phyloP scores from a whole-genome alignment of 2,888 invertebrate genomes.

The Spodoptera littoralis region DNA sequence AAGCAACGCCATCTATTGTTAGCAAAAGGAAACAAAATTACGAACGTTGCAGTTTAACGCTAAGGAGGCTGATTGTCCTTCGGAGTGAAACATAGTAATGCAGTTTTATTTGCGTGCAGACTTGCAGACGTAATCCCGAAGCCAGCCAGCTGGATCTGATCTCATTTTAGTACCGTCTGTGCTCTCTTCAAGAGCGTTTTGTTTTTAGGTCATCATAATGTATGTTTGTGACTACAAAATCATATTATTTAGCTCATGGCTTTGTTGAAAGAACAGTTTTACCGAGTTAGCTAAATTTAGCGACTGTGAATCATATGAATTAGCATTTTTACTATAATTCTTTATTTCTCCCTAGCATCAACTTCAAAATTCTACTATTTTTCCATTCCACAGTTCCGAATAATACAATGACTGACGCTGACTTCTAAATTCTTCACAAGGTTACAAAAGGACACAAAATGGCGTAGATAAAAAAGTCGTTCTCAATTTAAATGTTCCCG shows the following conservation, averaged over 20 bases:
- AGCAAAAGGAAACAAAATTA: constrained; percentile 27
- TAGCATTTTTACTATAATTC: too few relatives aligned
- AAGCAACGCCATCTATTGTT: constrained; percentile 33
- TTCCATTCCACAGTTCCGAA: too few relatives aligned
- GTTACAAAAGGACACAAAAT: background rate
- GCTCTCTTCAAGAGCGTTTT: constrained; percentile 12
- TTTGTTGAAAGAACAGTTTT: too few relatives aligned
- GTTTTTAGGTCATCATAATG: constrained; percentile 12
- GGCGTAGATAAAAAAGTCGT: background rate
- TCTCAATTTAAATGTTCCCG: constrained; percentile 22
- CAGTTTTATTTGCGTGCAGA: constrained; percentile 43
- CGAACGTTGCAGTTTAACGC: constrained; percentile 20
- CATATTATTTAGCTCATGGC: background rate
- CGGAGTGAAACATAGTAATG: constrained; percentile 39
- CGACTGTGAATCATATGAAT: too few relatives aligned
- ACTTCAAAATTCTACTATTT: too few relatives aligned
- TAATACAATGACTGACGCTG: too few relatives aligned
- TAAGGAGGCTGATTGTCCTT: constrained; percentile 36
- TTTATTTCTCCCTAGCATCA: too few relatives aligned
- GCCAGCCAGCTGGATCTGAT: constrained; percentile 37
- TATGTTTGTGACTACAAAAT: constrained; percentile 1
- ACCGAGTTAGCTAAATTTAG: too few relatives aligned
- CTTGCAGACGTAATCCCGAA: constrained; percentile 33
- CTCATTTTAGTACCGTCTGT: constrained; percentile 26
- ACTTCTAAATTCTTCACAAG: background rate